Conservation (phyloP, 1,140 invertebrate species). For the Copidosoma floridanum region DNA sequence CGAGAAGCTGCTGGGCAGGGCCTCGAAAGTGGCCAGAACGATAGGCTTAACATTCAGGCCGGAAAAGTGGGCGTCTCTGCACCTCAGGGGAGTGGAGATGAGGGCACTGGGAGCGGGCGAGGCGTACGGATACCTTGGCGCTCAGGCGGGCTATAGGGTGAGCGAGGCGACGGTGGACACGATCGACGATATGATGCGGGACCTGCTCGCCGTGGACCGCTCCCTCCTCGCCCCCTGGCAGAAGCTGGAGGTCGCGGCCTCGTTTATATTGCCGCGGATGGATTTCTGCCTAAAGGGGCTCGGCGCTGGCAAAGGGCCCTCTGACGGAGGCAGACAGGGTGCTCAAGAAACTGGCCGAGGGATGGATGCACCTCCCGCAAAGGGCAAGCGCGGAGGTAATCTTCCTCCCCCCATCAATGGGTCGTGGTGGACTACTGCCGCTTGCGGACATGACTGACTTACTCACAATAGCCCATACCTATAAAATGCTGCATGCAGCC, state of each 20-base stretch:
- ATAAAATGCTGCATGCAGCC: slow-evolving; percentile 32
- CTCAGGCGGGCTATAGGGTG: slow-evolving; percentile 35
- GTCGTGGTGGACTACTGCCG: slow-evolving; percentile 33
- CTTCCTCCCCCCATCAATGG: slow-evolving; percentile 25
- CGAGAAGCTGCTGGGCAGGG: slow-evolving; percentile 14
- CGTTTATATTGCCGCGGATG: slow-evolving; percentile 41
- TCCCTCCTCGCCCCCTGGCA: slow-evolving; percentile 48
- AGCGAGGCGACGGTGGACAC: slow-evolving; percentile 28
- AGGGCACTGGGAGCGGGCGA: slow-evolving; percentile 26
- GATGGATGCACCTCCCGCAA: slow-evolving; percentile 38
- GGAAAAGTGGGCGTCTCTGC: slow-evolving; percentile 34
- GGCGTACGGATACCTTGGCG: slow-evolving; percentile 35
- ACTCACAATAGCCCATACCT: slow-evolving; percentile 33
- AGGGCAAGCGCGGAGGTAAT: slow-evolving; percentile 36
- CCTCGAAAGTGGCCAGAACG: not conserved
- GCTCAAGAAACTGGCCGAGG: slow-evolving; percentile 33
- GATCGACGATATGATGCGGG: slow-evolving; percentile 10
- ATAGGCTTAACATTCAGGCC: slow-evolving; percentile 36
- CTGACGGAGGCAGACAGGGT: slow-evolving; percentile 27
- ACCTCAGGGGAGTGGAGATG: slow-evolving; percentile 18
- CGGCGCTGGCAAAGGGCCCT: slow-evolving; percentile 26
- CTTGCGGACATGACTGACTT: slow-evolving; percentile 32
- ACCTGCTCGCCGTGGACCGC: slow-evolving; percentile 29
- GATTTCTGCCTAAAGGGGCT: slow-evolving; percentile 40
- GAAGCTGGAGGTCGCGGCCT: slow-evolving; percentile 42